These are phyloP conservation scores for Cosmia trapezina DNA, from an alignment of 2,888 invertebrate species.

Conservation along the genomic window DNA sequence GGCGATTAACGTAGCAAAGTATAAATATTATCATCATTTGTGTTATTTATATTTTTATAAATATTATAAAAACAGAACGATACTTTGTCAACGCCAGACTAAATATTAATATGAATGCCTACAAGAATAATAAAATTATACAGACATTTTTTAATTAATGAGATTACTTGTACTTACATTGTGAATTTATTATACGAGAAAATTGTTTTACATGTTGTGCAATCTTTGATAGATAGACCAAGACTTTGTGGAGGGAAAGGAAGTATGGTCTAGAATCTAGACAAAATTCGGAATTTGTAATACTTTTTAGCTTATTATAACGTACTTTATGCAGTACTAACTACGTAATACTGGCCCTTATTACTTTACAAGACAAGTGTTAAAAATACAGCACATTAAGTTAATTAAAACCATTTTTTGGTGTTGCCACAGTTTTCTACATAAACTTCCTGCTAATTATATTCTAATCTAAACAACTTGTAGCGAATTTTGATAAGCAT, in stretches of 20 bases:
- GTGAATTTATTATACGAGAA: not conserved
- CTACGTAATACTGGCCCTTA: not conserved
- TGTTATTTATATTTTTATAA: not conserved
- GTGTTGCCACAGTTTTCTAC: not conserved
- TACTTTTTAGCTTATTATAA: not conserved
- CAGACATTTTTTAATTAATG: no score
- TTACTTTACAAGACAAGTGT: not conserved
- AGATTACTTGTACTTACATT: no score
- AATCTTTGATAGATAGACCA: not conserved
- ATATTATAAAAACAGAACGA: slow-evolving; percentile 1
- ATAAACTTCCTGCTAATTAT: not conserved
- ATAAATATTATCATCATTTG: slow-evolving; percentile 25
- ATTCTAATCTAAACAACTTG: not conserved
- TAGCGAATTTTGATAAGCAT: slow-evolving; percentile 1
- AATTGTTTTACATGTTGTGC: slow-evolving; percentile 6
- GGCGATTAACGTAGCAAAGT: not conserved
- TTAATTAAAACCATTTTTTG: not conserved
- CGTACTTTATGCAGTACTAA: no score
- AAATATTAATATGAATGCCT: slow-evolving; percentile 28
- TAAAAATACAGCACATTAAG: not conserved
- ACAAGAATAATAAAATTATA: slow-evolving; percentile 16
- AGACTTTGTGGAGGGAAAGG: not conserved
- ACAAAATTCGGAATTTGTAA: not conserved
- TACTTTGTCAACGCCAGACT: slow-evolving; percentile 21
- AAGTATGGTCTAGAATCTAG: not conserved